phyloP scores from a whole-genome alignment of 2,113 vertebrate genomes.

The Rhinogobius similis region DNA sequence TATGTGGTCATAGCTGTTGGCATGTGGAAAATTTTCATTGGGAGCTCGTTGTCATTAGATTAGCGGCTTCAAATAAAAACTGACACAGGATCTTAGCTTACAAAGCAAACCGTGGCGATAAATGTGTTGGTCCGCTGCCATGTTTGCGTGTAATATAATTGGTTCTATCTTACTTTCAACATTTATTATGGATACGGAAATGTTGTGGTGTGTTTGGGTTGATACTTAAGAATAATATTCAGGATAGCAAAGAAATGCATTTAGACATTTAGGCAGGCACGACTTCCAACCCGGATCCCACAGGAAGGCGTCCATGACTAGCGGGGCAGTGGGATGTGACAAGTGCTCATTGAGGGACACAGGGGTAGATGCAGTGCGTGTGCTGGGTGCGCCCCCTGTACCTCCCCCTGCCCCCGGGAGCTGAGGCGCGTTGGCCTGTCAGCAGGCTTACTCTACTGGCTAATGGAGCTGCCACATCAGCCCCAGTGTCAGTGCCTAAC shows the following conservation, averaged over 20 bases:
- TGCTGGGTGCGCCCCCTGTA: conserved; percentile 26
- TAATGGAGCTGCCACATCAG: conserved; percentile 77
- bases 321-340: conserved; percentile 37
- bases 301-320: conserved; percentile 24
- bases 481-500: conserved; percentile 63
- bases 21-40: neutral
- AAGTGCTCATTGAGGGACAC: conserved; percentile 39
- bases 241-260: neutral
- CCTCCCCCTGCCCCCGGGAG: conserved; percentile 43
- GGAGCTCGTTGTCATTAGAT: no score
- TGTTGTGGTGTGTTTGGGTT: neutral
- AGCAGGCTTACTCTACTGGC: conserved; percentile 60
- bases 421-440: conserved; percentile 53
- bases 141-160: neutral
- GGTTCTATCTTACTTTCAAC: neutral
- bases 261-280: neutral
- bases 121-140: neutral
- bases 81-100: neutral
- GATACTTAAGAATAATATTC: neutral
- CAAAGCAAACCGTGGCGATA: neutral
- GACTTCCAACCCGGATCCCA: conserved; percentile 26
- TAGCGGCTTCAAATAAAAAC: neutral
- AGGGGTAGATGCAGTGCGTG: conserved; percentile 34
- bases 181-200: neutral
- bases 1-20: neutral